Evolutionary conservation across 2,888 invertebrate species (phyloP), one percentile per base, ranked within the genome.

Genomic region (Pristionchus japonicus): DNA sequence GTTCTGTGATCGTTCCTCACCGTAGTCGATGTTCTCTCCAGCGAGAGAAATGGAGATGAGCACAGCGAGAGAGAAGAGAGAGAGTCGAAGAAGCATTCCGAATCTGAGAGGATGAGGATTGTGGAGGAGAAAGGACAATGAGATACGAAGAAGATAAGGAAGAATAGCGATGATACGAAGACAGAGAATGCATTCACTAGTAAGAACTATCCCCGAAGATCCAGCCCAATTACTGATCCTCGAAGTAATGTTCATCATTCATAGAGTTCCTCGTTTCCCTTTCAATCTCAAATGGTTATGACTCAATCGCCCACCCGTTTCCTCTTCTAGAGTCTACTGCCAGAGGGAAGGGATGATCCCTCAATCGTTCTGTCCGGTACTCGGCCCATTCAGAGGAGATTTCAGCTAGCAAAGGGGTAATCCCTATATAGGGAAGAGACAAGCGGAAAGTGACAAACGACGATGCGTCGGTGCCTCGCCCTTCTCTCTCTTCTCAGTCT

Each of bases 391-490:
- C 43, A 77, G 43, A 47, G 70, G 15, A 70, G 77, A 77, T 47
- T 34, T 43, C 43, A 40, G 27, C n/a, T 43, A 27, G n/a, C 77
- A 40, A 3, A 20, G n/a, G 9, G 0, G 11, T 47, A 77, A 77
- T 77, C 77, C n/a, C 77, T 77, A 77, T 77, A 77, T 47, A 77
- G 77, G 27, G 43, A 23, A 27, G 40, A 77, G 77, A 77, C 77
- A 40, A 47, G 27, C 77, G 77, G 70, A 77, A 11, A 77, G 40
- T 47, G 77, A 47, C 43, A n/a, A 77, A 27, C 17, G 34, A 74
- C 23, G 40, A 70, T 70, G 70, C 15, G n/a, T 34, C 70, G 70
- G 37, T 37, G 37, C 7, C 0, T 70, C 23, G 37, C 23, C 1
- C 43, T 77, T 27, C 77, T 77, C 2, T 15, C 77, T 43, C 77